Evolutionary conservation across 2,888 invertebrate species (phyloP), one percentile per base, ranked within the genome.

Genomic region (Protonemura montana): DNA sequence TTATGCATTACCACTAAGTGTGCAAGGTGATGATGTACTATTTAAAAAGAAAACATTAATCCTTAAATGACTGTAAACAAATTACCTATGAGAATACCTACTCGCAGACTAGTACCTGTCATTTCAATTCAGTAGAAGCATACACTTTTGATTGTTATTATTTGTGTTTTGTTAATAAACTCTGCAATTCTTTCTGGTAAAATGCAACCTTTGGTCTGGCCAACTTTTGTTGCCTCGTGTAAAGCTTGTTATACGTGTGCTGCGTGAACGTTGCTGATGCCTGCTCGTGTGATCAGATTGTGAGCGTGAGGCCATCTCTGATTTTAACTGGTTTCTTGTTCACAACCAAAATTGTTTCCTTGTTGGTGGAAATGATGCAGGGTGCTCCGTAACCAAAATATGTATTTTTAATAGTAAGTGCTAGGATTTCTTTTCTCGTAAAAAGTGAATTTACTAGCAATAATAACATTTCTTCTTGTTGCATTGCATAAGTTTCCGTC

Each of bases 171-270:
- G 13, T 86, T 87, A 77, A 86, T 87, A 86, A 86, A 82, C 77
- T 84, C 78, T 80, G 81, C 82, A 85, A 30, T 85, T 80, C 27
- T 59, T 82, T 87, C 78, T 87, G 83, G 86, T 86, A 85, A 76
- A 86, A 86, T 76, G 85, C 85, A 85, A 87, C 87, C 86, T 87
- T 87, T 87, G 85, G 88, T 88, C 87, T 88, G 87, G 87, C 88
- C 88, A 88, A 87, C 88, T 87, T 88, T 87, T 88, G 88, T 87
- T 86, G 88, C 87, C 87, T 88, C 86, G 84, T 88, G 87, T 87
- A 87, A 87, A 87, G 88, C 88, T 88, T 88, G 88, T 88, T 88
- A 88, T 87, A 85, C 87, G 87, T 88, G 88, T 87, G 87, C 85
- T 82, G 59, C 3, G 3, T 59, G 59, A 21, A 10, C 59, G 59